Evolutionary conservation across 2,888 invertebrate species (phyloP).

Genomic region (Rhynchonema sp.): DNA sequence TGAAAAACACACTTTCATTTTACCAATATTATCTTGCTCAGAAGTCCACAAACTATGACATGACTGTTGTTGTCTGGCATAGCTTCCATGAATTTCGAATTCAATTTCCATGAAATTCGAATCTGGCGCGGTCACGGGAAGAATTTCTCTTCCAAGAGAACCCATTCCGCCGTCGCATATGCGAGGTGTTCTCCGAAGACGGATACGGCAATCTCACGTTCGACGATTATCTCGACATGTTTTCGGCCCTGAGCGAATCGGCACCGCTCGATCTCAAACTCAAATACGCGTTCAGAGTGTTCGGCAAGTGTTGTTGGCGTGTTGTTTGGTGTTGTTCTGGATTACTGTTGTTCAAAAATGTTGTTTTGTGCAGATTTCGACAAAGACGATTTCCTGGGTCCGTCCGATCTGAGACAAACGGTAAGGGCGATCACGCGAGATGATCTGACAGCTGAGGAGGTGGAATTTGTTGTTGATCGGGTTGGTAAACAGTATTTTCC

Average conservation of each 20-base stretch:
- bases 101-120: not conserved
- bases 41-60: too few species aligned
- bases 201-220: constrained; percentile 72
- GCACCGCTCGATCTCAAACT: constrained; percentile 90
- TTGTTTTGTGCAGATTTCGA: constrained; percentile 54
- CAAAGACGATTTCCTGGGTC: constrained; percentile 69
- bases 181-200: constrained; percentile 81
- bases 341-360: too few species aligned
- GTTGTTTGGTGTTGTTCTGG: too few species aligned
- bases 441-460: constrained; percentile 65
- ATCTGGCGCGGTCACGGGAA: too few species aligned
- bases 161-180: constrained; percentile 79
- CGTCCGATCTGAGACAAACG: constrained; percentile 62
- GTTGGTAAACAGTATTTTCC: constrained; percentile 21
- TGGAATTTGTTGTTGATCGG: constrained; percentile 44
- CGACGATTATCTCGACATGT: constrained; percentile 88
- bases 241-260: constrained; percentile 90
- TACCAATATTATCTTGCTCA: too few species aligned
- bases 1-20: too few species aligned
- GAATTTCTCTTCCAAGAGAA: constrained; percentile 66
- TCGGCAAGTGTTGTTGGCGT: too few species aligned
- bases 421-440: constrained; percentile 62
- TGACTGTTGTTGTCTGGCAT: too few species aligned
- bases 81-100: not conserved
- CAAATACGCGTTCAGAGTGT: constrained; percentile 88